These are phyloP conservation scores for Dermochelys coriacea DNA, from an alignment of 2,797 vertebrate genomes.

Conservation along the genomic window DNA sequence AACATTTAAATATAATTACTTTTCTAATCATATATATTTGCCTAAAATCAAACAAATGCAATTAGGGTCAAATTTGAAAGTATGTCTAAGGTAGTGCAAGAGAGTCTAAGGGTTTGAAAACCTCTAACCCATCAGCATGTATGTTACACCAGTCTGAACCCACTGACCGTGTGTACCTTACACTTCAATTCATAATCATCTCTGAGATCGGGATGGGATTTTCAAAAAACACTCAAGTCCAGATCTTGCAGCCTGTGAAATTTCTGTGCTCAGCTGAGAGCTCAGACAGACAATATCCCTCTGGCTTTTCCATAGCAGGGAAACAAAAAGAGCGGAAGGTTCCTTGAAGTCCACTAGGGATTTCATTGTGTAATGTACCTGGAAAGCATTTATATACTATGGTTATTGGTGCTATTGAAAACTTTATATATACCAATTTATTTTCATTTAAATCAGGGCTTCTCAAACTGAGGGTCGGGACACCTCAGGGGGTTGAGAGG, in stretches of 20 bases:
- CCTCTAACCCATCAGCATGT: background rate
- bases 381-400: background rate
- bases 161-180: background rate
- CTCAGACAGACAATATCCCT: rapidly evolving
- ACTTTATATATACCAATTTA: too few relatives aligned
- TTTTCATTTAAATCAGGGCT: too few relatives aligned
- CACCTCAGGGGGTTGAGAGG: too few relatives aligned
- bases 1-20: background rate
- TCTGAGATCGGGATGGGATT: background rate
- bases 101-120: background rate
- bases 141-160: background rate
- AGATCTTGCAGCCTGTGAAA: background rate
- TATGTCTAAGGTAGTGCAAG: background rate
- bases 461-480: too few relatives aligned
- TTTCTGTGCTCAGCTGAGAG: rapidly evolving
- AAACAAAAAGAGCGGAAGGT: background rate
- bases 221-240: background rate
- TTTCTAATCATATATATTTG: conserved; percentile 1
- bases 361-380: background rate
- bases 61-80: background rate
- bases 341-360: rapidly evolving
- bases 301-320: background rate
- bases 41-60: background rate
- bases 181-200: background rate
- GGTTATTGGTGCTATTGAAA: background rate